These are phyloP conservation scores for Pseudomyrmex sp. DNA, from an alignment of 1,140 invertebrate species.

Conservation along the genomic window DNA sequence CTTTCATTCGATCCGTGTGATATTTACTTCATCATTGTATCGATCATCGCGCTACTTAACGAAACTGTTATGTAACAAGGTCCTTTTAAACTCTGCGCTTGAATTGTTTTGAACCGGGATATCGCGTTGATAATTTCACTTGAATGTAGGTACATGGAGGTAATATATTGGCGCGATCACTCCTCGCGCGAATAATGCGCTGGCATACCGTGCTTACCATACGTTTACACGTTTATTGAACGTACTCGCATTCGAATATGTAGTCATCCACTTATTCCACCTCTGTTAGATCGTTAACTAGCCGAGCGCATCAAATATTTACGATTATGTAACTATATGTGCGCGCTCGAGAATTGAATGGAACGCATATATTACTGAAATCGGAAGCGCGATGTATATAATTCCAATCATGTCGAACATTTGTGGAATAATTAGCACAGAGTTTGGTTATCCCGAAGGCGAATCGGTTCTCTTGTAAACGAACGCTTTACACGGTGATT, in stretches of 20 bases:
- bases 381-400: constrained; percentile 49
- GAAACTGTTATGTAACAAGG: constrained; percentile 1
- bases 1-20: neutral
- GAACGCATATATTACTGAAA: constrained; percentile 32
- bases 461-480: constrained; percentile 20
- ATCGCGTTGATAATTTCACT: constrained; percentile 18
- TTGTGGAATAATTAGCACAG: constrained; percentile 45
- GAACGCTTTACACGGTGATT: neutral
- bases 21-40: constrained; percentile 2
- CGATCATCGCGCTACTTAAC: constrained; percentile 21
- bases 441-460: constrained; percentile 6
- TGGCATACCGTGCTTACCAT: neutral
- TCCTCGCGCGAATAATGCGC: too few relatives aligned
- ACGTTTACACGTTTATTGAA: neutral
- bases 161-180: constrained; percentile 17
- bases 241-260: constrained; percentile 17
- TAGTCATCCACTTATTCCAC: constrained; percentile 38
- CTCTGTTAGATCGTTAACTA: constrained; percentile 24
- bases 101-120: neutral
- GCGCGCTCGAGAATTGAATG: neutral
- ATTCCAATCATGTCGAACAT: constrained; percentile 46
- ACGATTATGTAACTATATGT: constrained; percentile 38
- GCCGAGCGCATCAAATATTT: constrained; percentile 44
- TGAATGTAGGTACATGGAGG: neutral
- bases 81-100: neutral